Percentiles rank a stretch among this genome's conserved stretches.
Evolutionary conservation across 2,797 vertebrate genomes (phyloP).

Genomic region (Gambelia wislizenii): DNA sequence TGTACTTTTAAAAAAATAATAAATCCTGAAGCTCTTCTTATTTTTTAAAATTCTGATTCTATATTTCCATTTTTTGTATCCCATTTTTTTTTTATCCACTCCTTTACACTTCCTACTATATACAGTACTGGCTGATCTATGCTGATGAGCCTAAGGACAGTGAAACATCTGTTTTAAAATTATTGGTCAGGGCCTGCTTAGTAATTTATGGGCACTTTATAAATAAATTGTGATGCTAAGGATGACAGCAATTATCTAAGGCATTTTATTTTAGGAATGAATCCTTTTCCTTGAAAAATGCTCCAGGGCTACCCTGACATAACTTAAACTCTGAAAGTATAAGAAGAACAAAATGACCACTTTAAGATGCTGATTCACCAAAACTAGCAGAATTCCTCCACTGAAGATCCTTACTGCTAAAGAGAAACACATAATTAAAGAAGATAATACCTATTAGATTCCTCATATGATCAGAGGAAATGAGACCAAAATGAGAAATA

Average conservation of each 20-base stretch:
- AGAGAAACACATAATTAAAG: constrained; percentile 27
- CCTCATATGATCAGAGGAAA: constrained; percentile 13
- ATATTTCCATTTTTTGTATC: background rate
- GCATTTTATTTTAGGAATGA: background rate
- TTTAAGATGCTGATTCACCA: constrained; percentile 2
- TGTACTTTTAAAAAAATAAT: background rate
- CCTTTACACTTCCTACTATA: background rate
- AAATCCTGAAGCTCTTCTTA: background rate
- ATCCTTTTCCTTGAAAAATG: background rate
- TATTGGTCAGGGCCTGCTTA: background rate
- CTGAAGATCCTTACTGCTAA: background rate
- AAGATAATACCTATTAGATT: constrained; percentile 8
- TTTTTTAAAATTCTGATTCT: background rate
- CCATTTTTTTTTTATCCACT: background rate
- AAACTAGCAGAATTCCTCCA: background rate
- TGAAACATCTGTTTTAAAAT: background rate
- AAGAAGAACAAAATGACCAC: background rate
- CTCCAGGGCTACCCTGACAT: background rate
- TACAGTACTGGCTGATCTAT: background rate
- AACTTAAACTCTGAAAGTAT: background rate
- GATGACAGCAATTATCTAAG: background rate
- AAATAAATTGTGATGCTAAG: background rate
- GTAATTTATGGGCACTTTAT: background rate
- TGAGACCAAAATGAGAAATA: constrained; percentile 19
- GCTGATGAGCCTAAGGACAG: background rate